Base-by-base conservation (phyloP, 2,113 vertebrate species). In the Phyllopteryx taeniolatus region DNA sequence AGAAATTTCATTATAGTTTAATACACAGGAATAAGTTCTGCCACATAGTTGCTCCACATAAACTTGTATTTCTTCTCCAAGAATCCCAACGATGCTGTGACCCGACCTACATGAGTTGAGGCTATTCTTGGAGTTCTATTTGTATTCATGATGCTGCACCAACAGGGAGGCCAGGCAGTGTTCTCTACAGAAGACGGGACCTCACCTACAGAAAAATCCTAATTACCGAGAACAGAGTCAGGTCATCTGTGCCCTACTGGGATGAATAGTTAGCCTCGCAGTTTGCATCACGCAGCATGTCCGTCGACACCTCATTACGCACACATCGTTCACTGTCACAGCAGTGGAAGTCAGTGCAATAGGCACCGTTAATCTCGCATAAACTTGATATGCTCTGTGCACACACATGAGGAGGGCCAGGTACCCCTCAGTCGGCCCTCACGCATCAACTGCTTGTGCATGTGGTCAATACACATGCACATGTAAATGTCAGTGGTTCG, bases 251-350 rank as follows among this genome's bases (percentile, higher is more conserved):
- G 79, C 73, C 80, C 85, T 74, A 70, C 85, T 67, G 86, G 89
- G 88, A 90, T 90, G 82, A 89, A 91, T 91, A 83, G 80, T 83
- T 79, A 56, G 73, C 76, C 89, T 88, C 86, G 82, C 87, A 88
- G 79, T 83, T 88, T 86, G 87, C 84, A 87, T 88, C 88, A 88
- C 86, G 87, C 77, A 84, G 89, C 83, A 77, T 89, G 79, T 91
- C 90, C 75, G 72, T 91, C 88, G 78, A 77, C 87, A 89, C 86
- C 87, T 91, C 89, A 81, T 91, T 91, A 91, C 49, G 73, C 82
- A 72, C 75, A 82, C 87, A 90, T 91, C 86, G 60, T 79, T 91
- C 88, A 88, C 77, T 88, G 88, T 89, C 88, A 83, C 79, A 22
- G 75, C 66, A 72, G 74, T 64, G 70, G 72, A 74, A 71, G 75